phyloP scores from a whole-genome alignment of 2,113 vertebrate genomes.

The Dromiciops gliroides region DNA sequence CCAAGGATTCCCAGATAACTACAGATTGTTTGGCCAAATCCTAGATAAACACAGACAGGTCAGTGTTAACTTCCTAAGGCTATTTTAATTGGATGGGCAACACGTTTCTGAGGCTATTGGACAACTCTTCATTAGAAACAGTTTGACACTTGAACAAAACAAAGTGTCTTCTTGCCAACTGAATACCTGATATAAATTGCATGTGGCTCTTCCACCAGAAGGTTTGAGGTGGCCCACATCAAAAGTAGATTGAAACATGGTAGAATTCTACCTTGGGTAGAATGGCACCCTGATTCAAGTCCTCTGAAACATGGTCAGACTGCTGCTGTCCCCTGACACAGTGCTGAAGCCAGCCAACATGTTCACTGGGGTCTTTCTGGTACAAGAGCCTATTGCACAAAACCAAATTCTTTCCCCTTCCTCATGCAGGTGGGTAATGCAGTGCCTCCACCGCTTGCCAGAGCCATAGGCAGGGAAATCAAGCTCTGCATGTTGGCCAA shows the following conservation, averaged over 20 bases:
- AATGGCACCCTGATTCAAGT: neutral
- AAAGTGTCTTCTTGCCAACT: neutral
- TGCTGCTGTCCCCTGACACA: neutral
- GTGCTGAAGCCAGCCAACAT: too few relatives aligned
- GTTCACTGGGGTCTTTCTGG: too few relatives aligned
- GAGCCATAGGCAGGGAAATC: constrained; percentile 94
- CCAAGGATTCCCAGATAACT: constrained; percentile 96
- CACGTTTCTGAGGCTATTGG: neutral
- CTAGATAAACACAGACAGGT: constrained; percentile 98
- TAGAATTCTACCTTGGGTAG: neutral
- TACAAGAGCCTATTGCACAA: accelerated
- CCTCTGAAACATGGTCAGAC: too few relatives aligned
- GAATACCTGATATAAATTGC: neutral
- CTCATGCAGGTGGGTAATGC: constrained; percentile 92
- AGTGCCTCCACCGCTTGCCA: constrained; percentile 94
- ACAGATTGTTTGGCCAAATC: constrained; percentile 93
- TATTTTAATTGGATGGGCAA: neutral
- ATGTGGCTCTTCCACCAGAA: neutral
- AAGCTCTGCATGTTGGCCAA: constrained; percentile 87
- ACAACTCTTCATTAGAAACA: neutral
- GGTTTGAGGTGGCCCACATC: neutral
- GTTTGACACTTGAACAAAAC: neutral
- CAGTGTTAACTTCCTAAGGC: neutral
- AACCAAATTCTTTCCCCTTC: neutral
- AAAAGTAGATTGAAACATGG: neutral